Percentiles rank a stretch among this genome's conserved stretches.
Evolutionary conservation across 1,140 invertebrate genomes (phyloP).

Genomic region (Steinernema feltiae): DNA sequence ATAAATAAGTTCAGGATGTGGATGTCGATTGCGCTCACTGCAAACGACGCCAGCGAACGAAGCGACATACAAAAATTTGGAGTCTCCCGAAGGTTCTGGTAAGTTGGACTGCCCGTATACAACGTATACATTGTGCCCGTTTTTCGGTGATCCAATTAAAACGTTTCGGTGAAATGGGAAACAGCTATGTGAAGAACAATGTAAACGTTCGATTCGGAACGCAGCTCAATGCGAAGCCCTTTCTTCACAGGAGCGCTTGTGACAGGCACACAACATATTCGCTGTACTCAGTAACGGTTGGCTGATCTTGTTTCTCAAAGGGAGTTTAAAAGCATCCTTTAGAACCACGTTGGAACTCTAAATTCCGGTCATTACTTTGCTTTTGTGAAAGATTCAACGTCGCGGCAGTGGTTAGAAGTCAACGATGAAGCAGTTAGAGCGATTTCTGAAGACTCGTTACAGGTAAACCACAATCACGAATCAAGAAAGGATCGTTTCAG

Average conservation of each 20-base stretch:
- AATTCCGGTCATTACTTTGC: constrained; percentile 17
- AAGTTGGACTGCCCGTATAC: constrained; percentile 45
- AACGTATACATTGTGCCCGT: background rate
- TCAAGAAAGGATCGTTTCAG: too few species aligned
- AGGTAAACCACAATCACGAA: too few species aligned
- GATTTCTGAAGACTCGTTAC: background rate
- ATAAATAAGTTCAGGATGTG: constrained; percentile 20
- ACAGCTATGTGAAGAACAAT: constrained; percentile 15
- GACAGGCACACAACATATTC: background rate
- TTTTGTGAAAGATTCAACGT: background rate
- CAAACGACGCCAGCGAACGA: constrained; percentile 16
- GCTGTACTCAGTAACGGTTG: constrained; percentile 16
- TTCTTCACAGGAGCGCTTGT: background rate
- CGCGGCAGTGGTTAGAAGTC: background rate
- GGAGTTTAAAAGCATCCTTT: background rate
- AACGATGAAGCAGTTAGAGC: constrained; percentile 4
- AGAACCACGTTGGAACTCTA: constrained; percentile 20
- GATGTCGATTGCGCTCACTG: constrained; percentile 22
- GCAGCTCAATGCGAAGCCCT: constrained; percentile 8
- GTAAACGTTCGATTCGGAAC: constrained; percentile 14
- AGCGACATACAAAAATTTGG: constrained; percentile 66
- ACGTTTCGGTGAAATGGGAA: constrained; percentile 4
- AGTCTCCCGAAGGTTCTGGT: constrained; percentile 76
- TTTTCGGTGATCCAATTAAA: constrained; percentile 28
- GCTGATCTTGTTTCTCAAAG: background rate